Base-by-base conservation (phyloP, 2,797 vertebrate genomes). In the Harpagifer antarcticus region DNA sequence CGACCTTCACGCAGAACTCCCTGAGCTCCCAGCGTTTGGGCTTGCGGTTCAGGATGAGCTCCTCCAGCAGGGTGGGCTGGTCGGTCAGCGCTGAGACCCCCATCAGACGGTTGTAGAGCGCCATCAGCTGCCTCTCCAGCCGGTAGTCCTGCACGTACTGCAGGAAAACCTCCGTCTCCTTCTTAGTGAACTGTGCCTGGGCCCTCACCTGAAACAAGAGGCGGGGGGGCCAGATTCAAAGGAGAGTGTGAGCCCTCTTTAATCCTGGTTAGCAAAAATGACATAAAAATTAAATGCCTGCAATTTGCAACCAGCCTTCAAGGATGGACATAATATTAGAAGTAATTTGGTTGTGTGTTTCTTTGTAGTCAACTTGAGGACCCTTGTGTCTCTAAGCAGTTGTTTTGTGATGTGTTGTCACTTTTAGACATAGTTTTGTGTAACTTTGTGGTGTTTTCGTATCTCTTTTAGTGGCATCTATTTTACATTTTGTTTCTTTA, bases 1-100 rank as follows among this genome's bases (percentile, higher is more conserved):
- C 68, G 7, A 94, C 93, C 93, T 94, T 93, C 70, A 94, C 87
- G 11, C 91, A 94, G 85, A 93, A 94, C 79, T 92, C 90, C 27
- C 88, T 91, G 81, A 94, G 86, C 83, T 93, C 87, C 84, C 93
- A 92, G 69, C 91, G 92, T 54, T 92, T 93, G 48, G 94, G 93
- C 55, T 86, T 91, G 64, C 87, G 84, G 49, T 58, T 89, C 75
- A 81, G 84, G 7, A 94, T 91, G 20, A 94, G 84, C 77, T 91
- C 87, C 54, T 92, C 92, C 80, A 94, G 81, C 70, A 94, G 84
- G 0, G 93, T 92, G n/a, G 86, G 91, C 64, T 92, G 91, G 43
- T 91, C 79, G 0, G 88, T 89, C 70, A 94, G 87, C 9, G 83
- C 70, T 0, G 91, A 92, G 49, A 91, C 66, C 1, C 93, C 94